Evolutionary conservation across 2,888 invertebrate species (phyloP).

Genomic region (Lepeophtheirus nordmannii): DNA sequence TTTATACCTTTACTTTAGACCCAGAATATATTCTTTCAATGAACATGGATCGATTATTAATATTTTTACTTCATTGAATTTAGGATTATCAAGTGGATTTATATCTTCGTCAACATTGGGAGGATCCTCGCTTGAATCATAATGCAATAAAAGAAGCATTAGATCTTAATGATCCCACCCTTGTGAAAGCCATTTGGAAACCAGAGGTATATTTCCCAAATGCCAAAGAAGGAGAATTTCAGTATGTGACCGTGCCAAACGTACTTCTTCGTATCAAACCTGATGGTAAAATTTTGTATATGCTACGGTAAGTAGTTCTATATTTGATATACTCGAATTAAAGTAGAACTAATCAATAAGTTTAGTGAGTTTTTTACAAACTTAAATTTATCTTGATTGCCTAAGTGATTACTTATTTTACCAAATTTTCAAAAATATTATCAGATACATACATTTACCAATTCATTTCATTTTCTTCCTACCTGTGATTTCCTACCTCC

Average conservation of each 20-base stretch:
- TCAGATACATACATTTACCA: no score
- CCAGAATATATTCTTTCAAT: neutral
- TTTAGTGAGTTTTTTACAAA: no score
- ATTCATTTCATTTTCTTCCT: no score
- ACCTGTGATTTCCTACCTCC: no score
- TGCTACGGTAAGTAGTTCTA: slow-evolving; percentile 35
- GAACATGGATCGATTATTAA: neutral
- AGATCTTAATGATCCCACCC: slow-evolving; percentile 30
- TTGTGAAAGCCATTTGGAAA: slow-evolving; percentile 30
- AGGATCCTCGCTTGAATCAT: slow-evolving; percentile 29
- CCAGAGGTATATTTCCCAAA: slow-evolving; percentile 29
- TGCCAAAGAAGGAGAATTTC: slow-evolving; percentile 37
- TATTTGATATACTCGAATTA: neutral
- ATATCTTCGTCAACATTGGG: slow-evolving; percentile 29
- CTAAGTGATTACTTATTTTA: no score
- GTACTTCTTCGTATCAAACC: slow-evolving; percentile 40
- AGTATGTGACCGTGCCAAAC: slow-evolving; percentile 40
- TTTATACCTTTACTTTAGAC: no score
- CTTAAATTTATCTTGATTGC: no score
- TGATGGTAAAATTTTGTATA: slow-evolving; percentile 38
- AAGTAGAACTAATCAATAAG: no score
- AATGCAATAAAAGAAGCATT: slow-evolving; percentile 29
- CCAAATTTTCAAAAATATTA: no score
- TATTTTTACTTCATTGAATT: neutral
- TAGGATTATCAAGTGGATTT: slow-evolving; percentile 30